These are phyloP conservation scores for Rhamnusium bicolor DNA, from an alignment of 2,888 invertebrate genomes.

Conservation along the genomic window DNA sequence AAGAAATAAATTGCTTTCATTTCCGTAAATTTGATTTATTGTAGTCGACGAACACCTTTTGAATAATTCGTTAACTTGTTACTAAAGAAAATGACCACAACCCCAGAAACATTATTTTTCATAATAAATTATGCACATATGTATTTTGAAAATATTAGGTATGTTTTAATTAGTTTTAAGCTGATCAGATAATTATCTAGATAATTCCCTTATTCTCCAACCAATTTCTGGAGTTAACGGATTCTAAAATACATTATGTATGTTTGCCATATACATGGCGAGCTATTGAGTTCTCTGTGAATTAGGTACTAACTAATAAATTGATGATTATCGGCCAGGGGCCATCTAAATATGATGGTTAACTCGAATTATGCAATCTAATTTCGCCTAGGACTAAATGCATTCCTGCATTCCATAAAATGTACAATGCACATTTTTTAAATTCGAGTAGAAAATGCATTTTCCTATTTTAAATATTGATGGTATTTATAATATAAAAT, in stretches of 20 bases:
- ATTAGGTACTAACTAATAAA: slow-evolving; percentile 12
- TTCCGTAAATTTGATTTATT: too few relatives aligned
- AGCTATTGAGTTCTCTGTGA: background rate
- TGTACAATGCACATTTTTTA: too few relatives aligned
- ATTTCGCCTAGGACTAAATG: background rate
- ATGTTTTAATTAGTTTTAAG: background rate
- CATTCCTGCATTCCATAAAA: background rate
- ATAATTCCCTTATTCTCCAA: slow-evolving; percentile 3
- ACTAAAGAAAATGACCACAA: too few relatives aligned
- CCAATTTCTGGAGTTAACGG: slow-evolving; percentile 4
- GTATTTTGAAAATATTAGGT: too few relatives aligned
- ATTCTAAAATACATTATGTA: background rate
- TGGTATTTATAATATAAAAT: too few relatives aligned
- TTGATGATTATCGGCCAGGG: slow-evolving; percentile 8
- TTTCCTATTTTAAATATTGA: too few relatives aligned
- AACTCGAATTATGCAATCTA: background rate
- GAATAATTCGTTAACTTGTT: too few relatives aligned
- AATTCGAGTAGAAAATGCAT: too few relatives aligned
- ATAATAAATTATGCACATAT: too few relatives aligned
- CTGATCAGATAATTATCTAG: background rate
- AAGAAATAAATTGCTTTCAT: too few relatives aligned
- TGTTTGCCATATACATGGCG: background rate
- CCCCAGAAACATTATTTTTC: too few relatives aligned
- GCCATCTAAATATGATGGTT: background rate
- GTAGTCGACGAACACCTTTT: too few relatives aligned